Evolutionary conservation across 2,113 vertebrate genomes (phyloP).

Genomic region (Centrocercus urophasianus): DNA sequence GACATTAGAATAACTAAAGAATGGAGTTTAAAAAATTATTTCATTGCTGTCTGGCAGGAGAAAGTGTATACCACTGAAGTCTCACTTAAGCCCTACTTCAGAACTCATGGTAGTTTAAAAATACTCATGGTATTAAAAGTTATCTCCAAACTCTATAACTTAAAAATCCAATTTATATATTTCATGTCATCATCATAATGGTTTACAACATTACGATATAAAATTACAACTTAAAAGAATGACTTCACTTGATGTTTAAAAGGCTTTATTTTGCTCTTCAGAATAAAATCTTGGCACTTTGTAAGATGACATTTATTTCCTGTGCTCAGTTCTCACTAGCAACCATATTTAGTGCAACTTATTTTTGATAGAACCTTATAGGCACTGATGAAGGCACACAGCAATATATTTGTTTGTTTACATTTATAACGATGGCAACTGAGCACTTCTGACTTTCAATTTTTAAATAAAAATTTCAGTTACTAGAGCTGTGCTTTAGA

Average conservation of each 20-base stretch:
- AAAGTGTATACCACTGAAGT: background rate
- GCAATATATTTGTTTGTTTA: fast-evolving
- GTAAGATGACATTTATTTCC: constrained; percentile 1
- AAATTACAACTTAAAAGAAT: background rate
- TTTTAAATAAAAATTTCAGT: background rate
- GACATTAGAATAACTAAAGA: background rate
- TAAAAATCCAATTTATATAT: background rate
- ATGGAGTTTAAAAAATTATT: background rate
- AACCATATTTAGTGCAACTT: background rate
- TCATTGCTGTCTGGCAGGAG: background rate
- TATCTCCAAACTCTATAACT: background rate
- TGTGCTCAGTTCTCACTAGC: background rate
- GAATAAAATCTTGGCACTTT: background rate
- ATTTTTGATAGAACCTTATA: background rate
- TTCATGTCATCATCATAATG: background rate
- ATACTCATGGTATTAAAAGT: background rate
- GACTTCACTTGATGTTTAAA: constrained; percentile 17
- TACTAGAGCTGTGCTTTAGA: background rate
- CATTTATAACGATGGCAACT: background rate
- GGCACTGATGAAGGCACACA: background rate
- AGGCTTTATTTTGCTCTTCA: background rate
- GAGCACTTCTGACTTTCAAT: background rate
- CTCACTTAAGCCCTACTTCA: background rate
- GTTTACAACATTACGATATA: background rate
- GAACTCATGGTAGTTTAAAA: background rate